Evolutionary conservation across 1,140 invertebrate genomes (phyloP).

Genomic region (Acromyrmex heyeri): DNA sequence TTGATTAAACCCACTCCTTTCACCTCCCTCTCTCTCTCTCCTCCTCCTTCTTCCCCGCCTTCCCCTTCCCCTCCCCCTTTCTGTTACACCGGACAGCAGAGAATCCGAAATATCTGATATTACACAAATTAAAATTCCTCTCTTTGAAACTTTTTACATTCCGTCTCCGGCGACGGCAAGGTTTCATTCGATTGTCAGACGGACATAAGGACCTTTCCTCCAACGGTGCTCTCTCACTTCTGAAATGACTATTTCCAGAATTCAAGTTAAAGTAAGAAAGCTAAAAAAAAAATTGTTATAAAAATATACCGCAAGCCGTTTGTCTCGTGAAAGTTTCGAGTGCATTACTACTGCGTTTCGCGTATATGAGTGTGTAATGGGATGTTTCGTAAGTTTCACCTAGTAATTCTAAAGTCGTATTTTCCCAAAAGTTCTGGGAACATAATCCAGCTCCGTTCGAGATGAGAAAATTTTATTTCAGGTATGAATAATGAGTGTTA

Average conservation of each 20-base stretch:
- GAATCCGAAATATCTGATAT: conserved; percentile 75
- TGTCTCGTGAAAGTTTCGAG: conserved; percentile 55
- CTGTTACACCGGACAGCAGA: conserved; percentile 22
- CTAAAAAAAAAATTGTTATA: conserved; percentile 48
- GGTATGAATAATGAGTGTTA: neutral
- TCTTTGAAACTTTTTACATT: conserved; percentile 66
- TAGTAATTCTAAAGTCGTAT: conserved; percentile 41
- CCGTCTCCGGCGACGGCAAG: conserved; percentile 33
- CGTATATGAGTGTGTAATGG: conserved; percentile 23
- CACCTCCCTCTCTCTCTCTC: neutral
- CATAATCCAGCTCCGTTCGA: neutral
- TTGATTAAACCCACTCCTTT: conserved; percentile 67
- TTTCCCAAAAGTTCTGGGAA: neutral
- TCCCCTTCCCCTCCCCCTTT: neutral
- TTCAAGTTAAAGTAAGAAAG: conserved; percentile 24
- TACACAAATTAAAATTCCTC: conserved; percentile 72
- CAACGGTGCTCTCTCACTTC: neutral
- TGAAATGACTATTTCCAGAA: conserved; percentile 36
- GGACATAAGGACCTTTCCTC: neutral
- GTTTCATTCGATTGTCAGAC: conserved; percentile 45
- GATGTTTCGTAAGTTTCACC: conserved; percentile 17
- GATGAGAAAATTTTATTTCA: conserved; percentile 33
- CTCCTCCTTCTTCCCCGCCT: no score
- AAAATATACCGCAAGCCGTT: conserved; percentile 50
- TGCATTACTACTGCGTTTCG: conserved; percentile 9